Conservation (phyloP, 2,797 vertebrate genomes). For the Varecia variegata region DNA sequence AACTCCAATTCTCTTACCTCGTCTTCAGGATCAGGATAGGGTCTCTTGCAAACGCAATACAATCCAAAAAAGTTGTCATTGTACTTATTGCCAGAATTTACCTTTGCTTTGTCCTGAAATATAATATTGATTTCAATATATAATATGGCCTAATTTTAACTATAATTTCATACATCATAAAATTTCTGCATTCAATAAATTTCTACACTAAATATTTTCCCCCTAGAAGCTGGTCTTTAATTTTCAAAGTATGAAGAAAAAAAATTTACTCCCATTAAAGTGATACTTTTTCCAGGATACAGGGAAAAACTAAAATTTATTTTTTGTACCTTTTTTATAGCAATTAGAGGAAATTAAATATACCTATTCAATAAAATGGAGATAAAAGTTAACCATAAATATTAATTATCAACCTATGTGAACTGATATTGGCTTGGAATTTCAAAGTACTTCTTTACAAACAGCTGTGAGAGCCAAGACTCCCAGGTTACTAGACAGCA, state of each 20-base stretch:
- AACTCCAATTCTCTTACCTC: constrained; percentile 86
- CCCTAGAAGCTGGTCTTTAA: not conserved
- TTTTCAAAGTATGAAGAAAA: constrained; percentile 32
- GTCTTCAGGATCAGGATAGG: constrained; percentile 97
- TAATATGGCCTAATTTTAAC: constrained; percentile 63
- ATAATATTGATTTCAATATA: constrained; percentile 29
- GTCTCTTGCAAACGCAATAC: constrained; percentile 95
- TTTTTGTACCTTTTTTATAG: not conserved
- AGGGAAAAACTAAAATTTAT: not conserved
- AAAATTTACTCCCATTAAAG: not conserved
- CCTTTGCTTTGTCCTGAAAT: constrained; percentile 91
- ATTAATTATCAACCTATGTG: not conserved
- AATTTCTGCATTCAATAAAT: constrained; percentile 19
- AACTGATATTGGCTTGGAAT: constrained; percentile 1
- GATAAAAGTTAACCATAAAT: not conserved
- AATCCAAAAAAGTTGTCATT: constrained; percentile 97
- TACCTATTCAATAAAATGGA: not conserved
- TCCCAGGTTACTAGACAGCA: not conserved
- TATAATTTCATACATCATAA: constrained; percentile 88
- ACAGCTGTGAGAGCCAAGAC: not conserved
- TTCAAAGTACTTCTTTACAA: constrained; percentile 30
- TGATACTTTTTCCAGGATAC: not conserved
- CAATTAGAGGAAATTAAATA: not conserved
- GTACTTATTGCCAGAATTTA: constrained; percentile 94
- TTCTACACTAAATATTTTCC: not conserved